Conservation (phyloP, 2,888 invertebrate species). For the Meiosimyza platycephala region DNA sequence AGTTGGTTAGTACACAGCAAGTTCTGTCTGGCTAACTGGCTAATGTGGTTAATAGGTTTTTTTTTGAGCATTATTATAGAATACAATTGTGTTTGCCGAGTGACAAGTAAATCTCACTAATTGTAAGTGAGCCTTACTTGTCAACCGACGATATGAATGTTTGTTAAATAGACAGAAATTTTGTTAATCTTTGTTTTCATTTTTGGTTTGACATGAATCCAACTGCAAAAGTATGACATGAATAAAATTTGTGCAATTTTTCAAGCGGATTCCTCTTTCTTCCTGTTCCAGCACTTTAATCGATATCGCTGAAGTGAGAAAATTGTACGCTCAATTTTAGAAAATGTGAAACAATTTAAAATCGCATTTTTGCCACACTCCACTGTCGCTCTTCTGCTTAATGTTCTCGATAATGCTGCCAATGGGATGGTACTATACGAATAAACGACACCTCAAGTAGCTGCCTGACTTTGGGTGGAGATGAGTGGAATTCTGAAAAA, state of each 20-base stretch:
- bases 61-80: too few species aligned
- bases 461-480: not conserved
- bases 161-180: too few species aligned
- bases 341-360: conserved; percentile 47
- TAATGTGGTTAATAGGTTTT: not conserved
- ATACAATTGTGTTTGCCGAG: too few species aligned
- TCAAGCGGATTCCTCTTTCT: too few species aligned
- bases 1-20: conserved; percentile 10
- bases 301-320: conserved; percentile 45
- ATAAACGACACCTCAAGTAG: conserved; percentile 35
- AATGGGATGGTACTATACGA: conserved; percentile 4
- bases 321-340: conserved; percentile 45
- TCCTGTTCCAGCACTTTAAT: conserved; percentile 9
- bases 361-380: conserved; percentile 33
- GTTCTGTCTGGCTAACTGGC: too few species aligned
- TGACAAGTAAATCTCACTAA: too few species aligned
- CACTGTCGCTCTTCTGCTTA: not conserved
- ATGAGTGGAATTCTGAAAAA: conserved; percentile 14
- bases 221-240: too few species aligned
- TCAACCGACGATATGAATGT: too few species aligned
- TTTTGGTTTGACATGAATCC: too few species aligned
- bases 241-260: too few species aligned
- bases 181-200: too few species aligned
- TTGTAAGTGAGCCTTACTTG: too few species aligned
- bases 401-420: not conserved